Percentiles rank a stretch among this genome's conserved stretches.
Conservation (phyloP, 2,888 invertebrate species). For the Lypha dubia region DNA sequence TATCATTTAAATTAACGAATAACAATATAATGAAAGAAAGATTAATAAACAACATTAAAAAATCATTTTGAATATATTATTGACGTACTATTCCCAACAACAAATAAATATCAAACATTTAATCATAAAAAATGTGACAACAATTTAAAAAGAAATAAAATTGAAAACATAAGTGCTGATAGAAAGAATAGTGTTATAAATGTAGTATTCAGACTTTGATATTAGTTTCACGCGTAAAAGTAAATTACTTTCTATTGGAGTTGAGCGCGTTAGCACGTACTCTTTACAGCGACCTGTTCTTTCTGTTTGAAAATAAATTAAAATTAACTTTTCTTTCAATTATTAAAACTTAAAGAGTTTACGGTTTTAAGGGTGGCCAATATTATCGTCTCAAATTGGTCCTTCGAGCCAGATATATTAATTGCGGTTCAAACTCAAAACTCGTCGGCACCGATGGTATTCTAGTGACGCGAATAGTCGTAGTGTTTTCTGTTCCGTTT, state of each 20-base stretch:
- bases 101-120: not conserved
- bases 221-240: not conserved
- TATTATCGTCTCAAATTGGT: too few species aligned
- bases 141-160: not conserved
- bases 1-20: too few species aligned
- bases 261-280: not conserved
- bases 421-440: too few species aligned
- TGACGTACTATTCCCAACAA: not conserved
- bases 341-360: too few species aligned
- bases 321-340: too few species aligned
- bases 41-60: not conserved
- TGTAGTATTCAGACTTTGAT: not conserved
- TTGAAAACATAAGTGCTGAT: not conserved
- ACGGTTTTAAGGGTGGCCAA: too few species aligned
- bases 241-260: not conserved
- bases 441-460: too few species aligned
- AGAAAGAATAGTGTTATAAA: not conserved
- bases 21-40: constrained; percentile 17
- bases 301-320: too few species aligned
- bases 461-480: too few species aligned
- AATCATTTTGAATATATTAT: not conserved
- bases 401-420: too few species aligned
- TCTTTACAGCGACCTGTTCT: not conserved
- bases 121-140: constrained; percentile 4
- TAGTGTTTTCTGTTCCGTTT: too few species aligned